Conservation (phyloP, 2,888 invertebrate species). For the Lycophotia porphyrea region DNA sequence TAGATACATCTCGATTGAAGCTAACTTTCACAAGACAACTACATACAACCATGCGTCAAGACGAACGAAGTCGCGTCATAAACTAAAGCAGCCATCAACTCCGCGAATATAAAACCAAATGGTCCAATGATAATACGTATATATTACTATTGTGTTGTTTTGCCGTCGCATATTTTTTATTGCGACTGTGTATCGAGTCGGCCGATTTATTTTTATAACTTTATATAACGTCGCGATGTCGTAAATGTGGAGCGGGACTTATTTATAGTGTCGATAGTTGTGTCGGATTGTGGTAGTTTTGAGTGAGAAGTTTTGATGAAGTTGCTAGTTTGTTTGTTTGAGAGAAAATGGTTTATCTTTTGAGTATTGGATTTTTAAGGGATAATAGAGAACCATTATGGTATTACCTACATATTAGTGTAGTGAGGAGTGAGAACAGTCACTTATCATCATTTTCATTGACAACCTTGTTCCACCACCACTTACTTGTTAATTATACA, state of each 20-base stretch:
- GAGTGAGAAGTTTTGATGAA: constrained; percentile 56
- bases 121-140: constrained; percentile 83
- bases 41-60: constrained; percentile 43
- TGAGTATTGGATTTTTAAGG: background rate
- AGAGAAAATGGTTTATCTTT: background rate
- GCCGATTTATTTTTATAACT: constrained; percentile 73
- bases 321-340: constrained; percentile 13
- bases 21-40: constrained; percentile 19
- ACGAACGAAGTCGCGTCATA: constrained; percentile 59
- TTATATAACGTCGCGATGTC: constrained; percentile 61
- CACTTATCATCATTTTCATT: background rate
- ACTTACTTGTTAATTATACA: too few species aligned
- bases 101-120: constrained; percentile 83
- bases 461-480: background rate
- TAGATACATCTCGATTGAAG: constrained; percentile 31
- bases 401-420: too few species aligned
- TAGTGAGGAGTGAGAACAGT: background rate
- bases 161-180: constrained; percentile 75
- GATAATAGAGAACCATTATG: background rate
- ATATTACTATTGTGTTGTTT: constrained; percentile 81
- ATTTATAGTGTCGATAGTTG: constrained; percentile 63
- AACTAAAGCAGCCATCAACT: constrained; percentile 72
- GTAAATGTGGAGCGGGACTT: constrained; percentile 63
- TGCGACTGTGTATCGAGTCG: constrained; percentile 70
- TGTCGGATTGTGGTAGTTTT: constrained; percentile 50